These are phyloP conservation scores for Hydrozoanthus gracilis DNA, from an alignment of 92 coral and sea anemone species.

Conservation along the genomic window DNA sequence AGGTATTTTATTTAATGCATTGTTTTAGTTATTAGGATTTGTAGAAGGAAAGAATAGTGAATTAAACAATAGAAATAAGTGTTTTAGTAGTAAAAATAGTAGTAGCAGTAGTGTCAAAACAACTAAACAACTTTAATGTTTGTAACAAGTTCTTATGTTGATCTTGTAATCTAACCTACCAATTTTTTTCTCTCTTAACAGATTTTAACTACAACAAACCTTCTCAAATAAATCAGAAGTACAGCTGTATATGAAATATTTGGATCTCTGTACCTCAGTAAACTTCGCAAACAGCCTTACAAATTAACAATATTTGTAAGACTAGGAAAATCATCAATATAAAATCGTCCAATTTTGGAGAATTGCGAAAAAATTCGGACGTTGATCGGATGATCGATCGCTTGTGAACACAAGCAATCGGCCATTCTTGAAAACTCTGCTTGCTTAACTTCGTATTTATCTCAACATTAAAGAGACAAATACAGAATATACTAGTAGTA, in stretches of 20 bases:
- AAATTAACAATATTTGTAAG: constrained; percentile 5
- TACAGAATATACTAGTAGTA: not conserved
- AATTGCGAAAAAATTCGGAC: constrained; percentile 4
- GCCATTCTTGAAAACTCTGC: constrained; percentile 47
- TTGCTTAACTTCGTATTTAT: constrained; percentile 24
- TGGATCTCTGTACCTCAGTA: not conserved
- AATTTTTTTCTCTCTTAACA: constrained; percentile 37
- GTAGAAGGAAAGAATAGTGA: no score
- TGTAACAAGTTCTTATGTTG: not conserved
- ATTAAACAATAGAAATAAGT: not conserved
- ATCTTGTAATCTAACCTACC: constrained; percentile 6
- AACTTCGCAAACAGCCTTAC: not conserved
- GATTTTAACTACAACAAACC: constrained; percentile 16
- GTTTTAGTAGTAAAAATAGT: not conserved
- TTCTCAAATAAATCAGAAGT: not conserved
- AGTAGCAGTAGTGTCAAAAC: not conserved
- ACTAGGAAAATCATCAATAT: not conserved
- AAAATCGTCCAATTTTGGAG: constrained; percentile 33
- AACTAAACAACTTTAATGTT: not conserved
- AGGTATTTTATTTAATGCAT: not conserved
- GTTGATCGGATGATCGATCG: constrained; percentile 26
- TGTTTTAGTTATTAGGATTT: not conserved
- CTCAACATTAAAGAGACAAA: not conserved
- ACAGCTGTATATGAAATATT: not conserved
- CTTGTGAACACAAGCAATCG: not conserved